Percentiles rank a stretch among this genome's conserved stretches.
These are phyloP conservation scores for Menura novaehollandiae DNA, from an alignment of 2,113 vertebrate genomes.

Conservation along the genomic window DNA sequence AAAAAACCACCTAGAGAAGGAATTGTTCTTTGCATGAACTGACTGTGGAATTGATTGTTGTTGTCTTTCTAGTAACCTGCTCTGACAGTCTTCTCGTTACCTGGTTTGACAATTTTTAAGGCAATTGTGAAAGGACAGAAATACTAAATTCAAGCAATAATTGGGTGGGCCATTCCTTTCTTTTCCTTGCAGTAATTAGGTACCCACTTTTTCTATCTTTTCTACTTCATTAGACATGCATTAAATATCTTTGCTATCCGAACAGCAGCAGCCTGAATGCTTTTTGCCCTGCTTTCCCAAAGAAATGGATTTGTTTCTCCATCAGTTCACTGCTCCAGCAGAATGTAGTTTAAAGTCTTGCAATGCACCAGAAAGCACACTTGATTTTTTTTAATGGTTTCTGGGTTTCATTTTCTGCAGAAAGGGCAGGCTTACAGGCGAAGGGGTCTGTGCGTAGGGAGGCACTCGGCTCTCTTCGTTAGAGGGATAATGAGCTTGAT, in stretches of 20 bases:
- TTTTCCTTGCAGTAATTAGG: neutral
- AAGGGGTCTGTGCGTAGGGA: neutral
- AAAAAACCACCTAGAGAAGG: neutral
- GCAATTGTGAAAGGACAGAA: neutral
- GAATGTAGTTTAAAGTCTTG: neutral
- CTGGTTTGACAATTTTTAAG: neutral
- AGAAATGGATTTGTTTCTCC: constrained; percentile 17
- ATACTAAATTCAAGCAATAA: neutral
- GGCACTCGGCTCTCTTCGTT: neutral
- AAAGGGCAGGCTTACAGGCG: neutral
- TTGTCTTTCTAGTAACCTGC: neutral
- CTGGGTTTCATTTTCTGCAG: neutral
- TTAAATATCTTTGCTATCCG: neutral
- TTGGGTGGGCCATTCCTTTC: neutral
- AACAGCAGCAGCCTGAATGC: neutral
- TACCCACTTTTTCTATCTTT: neutral
- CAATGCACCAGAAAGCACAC: neutral
- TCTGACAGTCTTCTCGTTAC: neutral
- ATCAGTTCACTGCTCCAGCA: neutral
- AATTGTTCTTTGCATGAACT: neutral
- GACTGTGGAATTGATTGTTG: neutral
- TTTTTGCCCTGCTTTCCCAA: neutral
- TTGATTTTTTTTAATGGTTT: neutral
- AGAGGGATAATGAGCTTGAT: neutral
- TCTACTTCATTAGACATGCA: neutral